phyloP scores from a whole-genome alignment of 2,888 invertebrate genomes.

The Apotomis betuletana region DNA sequence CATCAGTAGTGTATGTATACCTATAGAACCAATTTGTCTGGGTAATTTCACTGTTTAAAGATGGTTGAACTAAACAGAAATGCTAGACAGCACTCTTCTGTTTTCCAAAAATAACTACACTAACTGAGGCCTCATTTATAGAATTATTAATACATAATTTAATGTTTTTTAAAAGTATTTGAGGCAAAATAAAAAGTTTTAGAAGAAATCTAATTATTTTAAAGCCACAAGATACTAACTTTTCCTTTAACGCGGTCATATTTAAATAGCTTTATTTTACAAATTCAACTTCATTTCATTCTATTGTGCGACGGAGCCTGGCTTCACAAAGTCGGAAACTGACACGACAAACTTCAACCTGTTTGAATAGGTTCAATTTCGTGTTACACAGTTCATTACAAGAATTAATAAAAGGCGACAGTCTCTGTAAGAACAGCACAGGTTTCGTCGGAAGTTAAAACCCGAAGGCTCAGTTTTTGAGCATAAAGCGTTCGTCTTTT shows the following conservation, averaged over 20 bases:
- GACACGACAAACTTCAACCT: slow-evolving; percentile 37
- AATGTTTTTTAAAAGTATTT: too few species aligned
- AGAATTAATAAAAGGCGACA: slow-evolving; percentile 53
- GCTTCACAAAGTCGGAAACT: slow-evolving; percentile 31
- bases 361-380: slow-evolving; percentile 45
- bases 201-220: too few species aligned
- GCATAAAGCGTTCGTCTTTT: slow-evolving; percentile 66
- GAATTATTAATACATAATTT: too few species aligned
- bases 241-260: background rate
- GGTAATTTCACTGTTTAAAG: too few species aligned
- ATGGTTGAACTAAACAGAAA: too few species aligned
- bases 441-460: slow-evolving; percentile 54
- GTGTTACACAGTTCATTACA: slow-evolving; percentile 51
- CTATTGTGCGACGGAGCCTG: slow-evolving; percentile 23
- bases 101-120: too few species aligned
- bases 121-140: too few species aligned
- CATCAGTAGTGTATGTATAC: too few species aligned
- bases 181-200: too few species aligned
- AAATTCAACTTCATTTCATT: slow-evolving; percentile 18
- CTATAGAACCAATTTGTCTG: too few species aligned
- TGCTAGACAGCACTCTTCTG: too few species aligned
- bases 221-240: too few species aligned
- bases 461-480: slow-evolving; percentile 56
- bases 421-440: slow-evolving; percentile 57
- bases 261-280: slow-evolving; percentile 39